These are phyloP conservation scores for Dolomedes plantarius DNA, from an alignment of 2,888 invertebrate species.

Conservation along the genomic window DNA sequence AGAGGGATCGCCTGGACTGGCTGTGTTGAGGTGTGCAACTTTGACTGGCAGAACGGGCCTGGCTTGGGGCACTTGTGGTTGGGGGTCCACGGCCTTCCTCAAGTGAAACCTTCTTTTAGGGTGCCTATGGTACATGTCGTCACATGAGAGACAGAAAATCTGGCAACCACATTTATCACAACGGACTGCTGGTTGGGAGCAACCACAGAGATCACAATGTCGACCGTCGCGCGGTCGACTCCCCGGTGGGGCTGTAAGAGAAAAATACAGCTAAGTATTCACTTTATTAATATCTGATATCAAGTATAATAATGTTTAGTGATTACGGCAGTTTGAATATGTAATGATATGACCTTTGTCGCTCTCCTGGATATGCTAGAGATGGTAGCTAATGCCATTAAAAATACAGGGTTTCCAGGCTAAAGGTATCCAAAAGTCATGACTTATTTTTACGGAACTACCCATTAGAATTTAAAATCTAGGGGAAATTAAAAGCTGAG, in stretches of 20 bases:
- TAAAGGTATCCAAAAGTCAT: no score
- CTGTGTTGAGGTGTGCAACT: slow-evolving; percentile 17
- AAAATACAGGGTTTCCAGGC: no score
- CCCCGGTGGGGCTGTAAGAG: not conserved
- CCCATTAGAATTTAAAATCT: no score
- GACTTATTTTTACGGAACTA: no score
- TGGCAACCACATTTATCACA: slow-evolving; percentile 90
- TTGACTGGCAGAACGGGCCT: slow-evolving; percentile 56
- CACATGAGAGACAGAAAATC: slow-evolving; percentile 92
- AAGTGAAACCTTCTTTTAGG: slow-evolving; percentile 89
- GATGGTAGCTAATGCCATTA: no score
- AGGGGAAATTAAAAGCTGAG: no score
- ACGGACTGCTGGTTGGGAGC: slow-evolving; percentile 86
- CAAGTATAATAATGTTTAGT: no score
- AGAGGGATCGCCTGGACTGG: slow-evolving; percentile 63
- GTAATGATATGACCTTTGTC: no score
- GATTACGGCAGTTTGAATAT: no score
- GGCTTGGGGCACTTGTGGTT: slow-evolving; percentile 26
- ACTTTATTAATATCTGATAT: no score
- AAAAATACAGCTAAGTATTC: no score
- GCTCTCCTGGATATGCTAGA: no score
- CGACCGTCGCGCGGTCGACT: slow-evolving; percentile 78
- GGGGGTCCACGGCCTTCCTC: slow-evolving; percentile 80
- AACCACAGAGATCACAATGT: slow-evolving; percentile 91
- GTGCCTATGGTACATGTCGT: slow-evolving; percentile 95